A percentile compares a stretch with the other conserved stretches of the same genome.
Conservation (phyloP, 2,113 vertebrate genomes). For the Mesitornis unicolor region DNA sequence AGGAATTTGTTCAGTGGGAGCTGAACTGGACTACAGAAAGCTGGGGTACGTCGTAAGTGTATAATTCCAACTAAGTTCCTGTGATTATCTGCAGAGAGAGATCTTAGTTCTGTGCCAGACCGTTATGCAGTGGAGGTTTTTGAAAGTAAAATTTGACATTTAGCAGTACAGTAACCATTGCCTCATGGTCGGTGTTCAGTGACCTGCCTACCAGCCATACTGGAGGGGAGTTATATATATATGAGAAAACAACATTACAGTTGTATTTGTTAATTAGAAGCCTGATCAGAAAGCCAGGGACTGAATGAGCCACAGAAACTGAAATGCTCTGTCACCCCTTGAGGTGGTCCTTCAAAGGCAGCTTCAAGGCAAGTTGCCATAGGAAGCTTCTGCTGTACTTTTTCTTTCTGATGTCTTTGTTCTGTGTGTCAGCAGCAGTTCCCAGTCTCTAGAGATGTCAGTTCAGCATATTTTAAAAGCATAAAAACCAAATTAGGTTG, state of each 20-base stretch:
- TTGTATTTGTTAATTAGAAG: not conserved
- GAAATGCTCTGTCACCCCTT: not conserved
- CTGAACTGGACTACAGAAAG: not conserved
- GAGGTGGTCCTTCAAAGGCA: not conserved
- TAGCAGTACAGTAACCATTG: not conserved
- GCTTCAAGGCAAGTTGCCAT: not conserved
- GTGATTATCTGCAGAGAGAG: not conserved
- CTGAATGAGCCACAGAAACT: not conserved
- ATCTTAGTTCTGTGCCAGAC: not conserved
- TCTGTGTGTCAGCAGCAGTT: not conserved
- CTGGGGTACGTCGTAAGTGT: not conserved
- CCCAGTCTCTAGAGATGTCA: not conserved
- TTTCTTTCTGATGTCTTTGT: not conserved
- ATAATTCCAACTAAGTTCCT: not conserved
- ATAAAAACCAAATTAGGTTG: not conserved
- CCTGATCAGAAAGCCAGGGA: not conserved
- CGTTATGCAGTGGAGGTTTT: not conserved
- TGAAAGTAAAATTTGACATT: not conserved
- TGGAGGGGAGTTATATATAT: not conserved
- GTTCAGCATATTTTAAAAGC: not conserved
- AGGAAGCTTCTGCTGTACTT: not conserved
- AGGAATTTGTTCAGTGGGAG: not conserved
- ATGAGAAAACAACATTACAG: not conserved
- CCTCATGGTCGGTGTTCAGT: not conserved
- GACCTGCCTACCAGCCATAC: not conserved